Evolutionary conservation across 2,797 vertebrate species (phyloP).

Genomic region (Gymnothorax javanicus): DNA sequence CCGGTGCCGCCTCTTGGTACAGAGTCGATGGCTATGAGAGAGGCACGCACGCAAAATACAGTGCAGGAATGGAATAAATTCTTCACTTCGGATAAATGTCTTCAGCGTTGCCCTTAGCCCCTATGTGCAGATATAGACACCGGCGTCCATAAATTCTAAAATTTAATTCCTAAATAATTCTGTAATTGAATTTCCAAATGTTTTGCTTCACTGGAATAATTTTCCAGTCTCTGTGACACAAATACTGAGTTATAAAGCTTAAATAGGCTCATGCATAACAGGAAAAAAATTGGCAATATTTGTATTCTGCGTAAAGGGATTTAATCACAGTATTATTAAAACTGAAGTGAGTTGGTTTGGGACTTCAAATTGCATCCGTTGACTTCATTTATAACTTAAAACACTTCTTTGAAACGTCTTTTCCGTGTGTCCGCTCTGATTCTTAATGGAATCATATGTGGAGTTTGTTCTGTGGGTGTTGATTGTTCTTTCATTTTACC

Average conservation of each 20-base stretch:
- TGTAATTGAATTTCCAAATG: too few species aligned
- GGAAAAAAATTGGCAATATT: too few species aligned
- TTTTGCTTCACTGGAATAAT: too few species aligned
- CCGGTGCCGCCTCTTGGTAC: conserved; percentile 40
- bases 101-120: too few species aligned
- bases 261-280: too few species aligned
- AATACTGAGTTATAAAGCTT: too few species aligned
- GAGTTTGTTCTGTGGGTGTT: not conserved
- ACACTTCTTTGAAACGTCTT: not conserved
- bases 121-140: too few species aligned
- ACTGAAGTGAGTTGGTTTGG: not conserved
- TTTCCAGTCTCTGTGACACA: too few species aligned
- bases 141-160: too few species aligned
- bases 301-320: too few species aligned
- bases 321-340: not conserved
- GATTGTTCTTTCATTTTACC: not conserved
- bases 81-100: not conserved
- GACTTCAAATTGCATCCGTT: not conserved
- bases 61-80: not conserved
- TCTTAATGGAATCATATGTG: not conserved
- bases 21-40: not conserved
- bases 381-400: not conserved
- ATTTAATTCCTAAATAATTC: too few species aligned
- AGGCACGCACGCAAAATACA: not conserved
- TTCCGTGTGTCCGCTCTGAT: not conserved